These are phyloP conservation scores for Noctua pronuba DNA, from an alignment of 2,888 invertebrate genomes.

Conservation along the genomic window DNA sequence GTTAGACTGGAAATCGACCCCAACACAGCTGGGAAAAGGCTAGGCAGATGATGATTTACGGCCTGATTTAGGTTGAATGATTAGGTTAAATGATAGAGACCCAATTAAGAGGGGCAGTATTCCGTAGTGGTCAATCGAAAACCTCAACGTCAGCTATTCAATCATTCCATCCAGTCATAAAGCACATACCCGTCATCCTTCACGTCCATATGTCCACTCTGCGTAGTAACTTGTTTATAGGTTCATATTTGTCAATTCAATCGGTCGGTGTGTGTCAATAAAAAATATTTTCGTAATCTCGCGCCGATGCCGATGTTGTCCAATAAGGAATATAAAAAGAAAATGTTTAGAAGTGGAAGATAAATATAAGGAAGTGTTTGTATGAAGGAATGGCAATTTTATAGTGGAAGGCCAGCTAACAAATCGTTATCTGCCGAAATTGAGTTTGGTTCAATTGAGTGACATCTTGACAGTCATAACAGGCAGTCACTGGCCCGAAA, in stretches of 20 bases:
- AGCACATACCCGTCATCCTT: conserved; percentile 5
- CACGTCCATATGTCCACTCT: conserved; percentile 55
- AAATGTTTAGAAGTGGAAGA: conserved; percentile 19
- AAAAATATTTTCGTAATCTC: conserved; percentile 67
- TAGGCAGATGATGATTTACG: no score
- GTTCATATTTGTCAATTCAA: conserved; percentile 76
- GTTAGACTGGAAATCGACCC: no score
- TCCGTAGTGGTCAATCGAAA: neutral
- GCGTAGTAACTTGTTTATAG: conserved; percentile 73
- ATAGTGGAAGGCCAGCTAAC: neutral
- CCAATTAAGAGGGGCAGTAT: neutral
- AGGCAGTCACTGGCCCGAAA: no score
- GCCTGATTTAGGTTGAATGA: no score
- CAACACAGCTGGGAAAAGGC: no score
- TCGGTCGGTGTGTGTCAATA: conserved; percentile 72
- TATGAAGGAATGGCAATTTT: neutral
- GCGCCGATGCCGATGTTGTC: conserved; percentile 32
- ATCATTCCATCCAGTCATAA: conserved; percentile 3
- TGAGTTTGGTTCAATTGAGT: neutral
- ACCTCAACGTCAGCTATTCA: neutral
- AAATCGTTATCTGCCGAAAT: neutral
- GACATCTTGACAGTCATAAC: neutral
- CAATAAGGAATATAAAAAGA: conserved; percentile 24
- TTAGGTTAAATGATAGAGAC: no score
- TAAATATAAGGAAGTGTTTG: conserved; percentile 22